A percentile compares a stretch with the other conserved stretches of the same genome.
phyloP scores from a whole-genome alignment of 2,113 vertebrate genomes.

The Sander lucioperca region DNA sequence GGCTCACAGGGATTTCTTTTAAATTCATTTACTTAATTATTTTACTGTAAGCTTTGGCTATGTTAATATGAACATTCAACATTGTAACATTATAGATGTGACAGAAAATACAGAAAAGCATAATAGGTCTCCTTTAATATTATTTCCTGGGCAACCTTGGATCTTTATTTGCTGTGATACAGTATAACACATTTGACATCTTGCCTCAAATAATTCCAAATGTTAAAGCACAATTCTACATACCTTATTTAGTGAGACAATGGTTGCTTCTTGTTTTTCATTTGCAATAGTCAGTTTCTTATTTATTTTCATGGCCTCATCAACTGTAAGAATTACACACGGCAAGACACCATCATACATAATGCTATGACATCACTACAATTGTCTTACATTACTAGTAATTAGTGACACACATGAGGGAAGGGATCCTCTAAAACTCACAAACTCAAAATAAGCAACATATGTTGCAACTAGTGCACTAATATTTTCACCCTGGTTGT shows the following conservation, averaged over 20 bases:
- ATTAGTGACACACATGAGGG: neutral
- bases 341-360: neutral
- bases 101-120: too few relatives aligned
- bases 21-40: too few relatives aligned
- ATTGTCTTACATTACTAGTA: neutral
- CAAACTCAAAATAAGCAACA: neutral
- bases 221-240: neutral
- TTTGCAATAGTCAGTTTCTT: conserved; percentile 87
- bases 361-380: neutral
- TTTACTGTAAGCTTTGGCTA: too few relatives aligned
- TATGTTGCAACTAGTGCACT: neutral
- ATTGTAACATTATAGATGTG: too few relatives aligned
- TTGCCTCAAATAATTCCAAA: neutral
- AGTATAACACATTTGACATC: neutral
- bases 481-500: neutral
- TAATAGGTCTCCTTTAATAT: too few relatives aligned
- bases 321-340: conserved; percentile 82
- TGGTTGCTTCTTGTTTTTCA: conserved; percentile 86
- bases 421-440: neutral
- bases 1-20: too few relatives aligned
- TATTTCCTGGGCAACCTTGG: too few relatives aligned
- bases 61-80: too few relatives aligned
- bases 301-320: conserved; percentile 90
- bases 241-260: conserved; percentile 90
- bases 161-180: too few relatives aligned